These are phyloP conservation scores for Anoplophora glabripennis DNA, from an alignment of 1,140 invertebrate genomes.

Conservation along the genomic window DNA sequence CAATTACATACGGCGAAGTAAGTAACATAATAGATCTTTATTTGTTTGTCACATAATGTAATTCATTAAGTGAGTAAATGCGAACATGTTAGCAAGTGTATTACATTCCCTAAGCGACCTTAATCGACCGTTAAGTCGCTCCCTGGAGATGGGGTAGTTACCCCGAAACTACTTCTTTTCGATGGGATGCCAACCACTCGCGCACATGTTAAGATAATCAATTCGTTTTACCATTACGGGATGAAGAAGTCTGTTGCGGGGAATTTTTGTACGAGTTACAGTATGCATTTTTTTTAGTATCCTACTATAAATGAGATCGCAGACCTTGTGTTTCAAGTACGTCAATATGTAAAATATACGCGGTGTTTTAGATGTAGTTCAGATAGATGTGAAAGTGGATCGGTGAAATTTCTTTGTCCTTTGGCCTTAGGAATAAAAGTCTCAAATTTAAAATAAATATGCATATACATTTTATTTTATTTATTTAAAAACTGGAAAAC, in stretches of 20 bases:
- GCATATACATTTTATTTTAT: too few species aligned
- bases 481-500: too few species aligned
- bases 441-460: too few species aligned
- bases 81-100: conserved; percentile 44
- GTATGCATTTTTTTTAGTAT: too few species aligned
- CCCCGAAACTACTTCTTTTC: conserved; percentile 21
- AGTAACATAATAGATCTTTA: conserved; percentile 15
- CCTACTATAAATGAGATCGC: too few species aligned
- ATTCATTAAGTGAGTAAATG: conserved; percentile 41
- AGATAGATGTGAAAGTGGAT: too few species aligned
- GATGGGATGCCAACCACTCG: conserved; percentile 24
- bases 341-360: too few species aligned
- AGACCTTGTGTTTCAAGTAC: too few species aligned
- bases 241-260: background rate
- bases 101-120: conserved; percentile 42
- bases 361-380: too few species aligned
- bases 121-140: conserved; percentile 43
- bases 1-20: conserved; percentile 4
- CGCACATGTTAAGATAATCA: conserved; percentile 35
- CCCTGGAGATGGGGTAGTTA: conserved; percentile 35
- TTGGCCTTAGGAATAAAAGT: too few species aligned
- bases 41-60: conserved; percentile 38
- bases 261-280: too few species aligned
- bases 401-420: too few species aligned
- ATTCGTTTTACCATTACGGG: conserved; percentile 27